A percentile compares a stretch with the other conserved stretches of the same genome.
These are phyloP conservation scores for Amphiprion ocellaris DNA, from an alignment of 2,113 vertebrate genomes.

Conservation along the genomic window DNA sequence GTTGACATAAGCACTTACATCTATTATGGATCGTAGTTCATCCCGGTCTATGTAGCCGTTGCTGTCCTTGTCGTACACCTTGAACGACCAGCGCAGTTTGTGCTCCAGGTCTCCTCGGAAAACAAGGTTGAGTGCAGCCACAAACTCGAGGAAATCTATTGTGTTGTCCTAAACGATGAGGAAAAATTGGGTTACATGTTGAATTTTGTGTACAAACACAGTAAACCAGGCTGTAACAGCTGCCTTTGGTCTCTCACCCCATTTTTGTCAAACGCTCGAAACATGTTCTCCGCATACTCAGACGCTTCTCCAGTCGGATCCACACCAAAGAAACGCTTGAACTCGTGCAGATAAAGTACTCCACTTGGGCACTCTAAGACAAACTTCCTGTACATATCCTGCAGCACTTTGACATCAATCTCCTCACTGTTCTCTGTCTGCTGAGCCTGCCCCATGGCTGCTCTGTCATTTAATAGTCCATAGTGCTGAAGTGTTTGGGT, in stretches of 20 bases:
- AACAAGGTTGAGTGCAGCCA: constrained; percentile 83
- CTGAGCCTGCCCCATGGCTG: constrained; percentile 80
- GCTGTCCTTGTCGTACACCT: constrained; percentile 83
- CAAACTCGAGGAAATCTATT: constrained; percentile 86
- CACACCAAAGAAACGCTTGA: constrained; percentile 85
- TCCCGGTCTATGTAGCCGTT: constrained; percentile 81
- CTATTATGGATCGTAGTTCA: constrained; percentile 80
- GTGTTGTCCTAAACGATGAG: constrained; percentile 81
- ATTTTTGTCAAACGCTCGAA: constrained; percentile 84
- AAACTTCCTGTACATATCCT: constrained; percentile 86
- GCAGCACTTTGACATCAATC: constrained; percentile 79
- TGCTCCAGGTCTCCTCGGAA: constrained; percentile 83
- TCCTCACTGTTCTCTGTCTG: constrained; percentile 58
- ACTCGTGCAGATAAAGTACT: constrained; percentile 82
- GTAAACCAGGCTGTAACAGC: background rate
- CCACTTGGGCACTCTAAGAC: constrained; percentile 83
- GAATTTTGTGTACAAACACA: background rate
- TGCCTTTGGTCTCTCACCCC: constrained; percentile 74
- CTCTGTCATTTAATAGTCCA: constrained; percentile 24
- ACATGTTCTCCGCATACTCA: constrained; percentile 82
- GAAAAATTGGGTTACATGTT: background rate
- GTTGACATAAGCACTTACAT: constrained; percentile 62
- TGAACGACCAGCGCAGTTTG: constrained; percentile 85
- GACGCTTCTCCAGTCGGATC: constrained; percentile 78
- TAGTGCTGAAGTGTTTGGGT: constrained; percentile 20